A percentile compares a stretch with the other conserved stretches of the same genome.
These are phyloP conservation scores for Cosmorhoe ocellata DNA, from an alignment of 2,888 invertebrate species.

Conservation along the genomic window DNA sequence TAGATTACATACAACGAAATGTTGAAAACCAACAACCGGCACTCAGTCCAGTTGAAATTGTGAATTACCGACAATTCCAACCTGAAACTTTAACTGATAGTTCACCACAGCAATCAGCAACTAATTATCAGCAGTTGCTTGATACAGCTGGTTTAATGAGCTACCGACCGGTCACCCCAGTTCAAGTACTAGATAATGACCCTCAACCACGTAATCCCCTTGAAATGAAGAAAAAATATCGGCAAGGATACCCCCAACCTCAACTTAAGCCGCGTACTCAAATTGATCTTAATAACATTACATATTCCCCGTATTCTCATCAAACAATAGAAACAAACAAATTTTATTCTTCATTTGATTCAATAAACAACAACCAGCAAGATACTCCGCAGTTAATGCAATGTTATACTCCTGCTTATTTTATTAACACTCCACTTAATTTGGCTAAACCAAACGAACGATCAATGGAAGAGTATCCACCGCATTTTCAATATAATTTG, in stretches of 20 bases:
- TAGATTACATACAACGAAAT: background rate
- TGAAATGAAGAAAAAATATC: constrained; percentile 15
- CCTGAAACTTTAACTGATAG: background rate
- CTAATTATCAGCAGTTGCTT: background rate
- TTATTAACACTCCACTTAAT: constrained; percentile 3
- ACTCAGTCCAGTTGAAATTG: background rate
- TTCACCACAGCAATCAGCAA: background rate
- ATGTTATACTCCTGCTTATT: background rate
- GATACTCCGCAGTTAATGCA: background rate
- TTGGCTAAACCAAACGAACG: constrained; percentile 2
- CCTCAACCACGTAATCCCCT: constrained; percentile 3
- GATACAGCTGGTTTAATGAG: background rate
- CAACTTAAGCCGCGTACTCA: background rate
- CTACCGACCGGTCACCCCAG: background rate
- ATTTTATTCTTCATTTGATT: background rate
- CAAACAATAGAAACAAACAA: background rate
- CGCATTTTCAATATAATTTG: background rate
- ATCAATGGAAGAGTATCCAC: background rate
- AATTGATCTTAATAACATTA: background rate
- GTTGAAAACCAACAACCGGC: background rate
- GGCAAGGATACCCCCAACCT: constrained; percentile 1
- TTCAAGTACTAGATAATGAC: background rate
- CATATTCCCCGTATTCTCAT: background rate
- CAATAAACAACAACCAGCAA: background rate
- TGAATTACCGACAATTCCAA: constrained; percentile 1